A percentile compares a stretch with the other conserved stretches of the same genome.
These are phyloP conservation scores for Stomatorhinus walkeri DNA, from an alignment of 2,797 vertebrate species.

Conservation along the genomic window DNA sequence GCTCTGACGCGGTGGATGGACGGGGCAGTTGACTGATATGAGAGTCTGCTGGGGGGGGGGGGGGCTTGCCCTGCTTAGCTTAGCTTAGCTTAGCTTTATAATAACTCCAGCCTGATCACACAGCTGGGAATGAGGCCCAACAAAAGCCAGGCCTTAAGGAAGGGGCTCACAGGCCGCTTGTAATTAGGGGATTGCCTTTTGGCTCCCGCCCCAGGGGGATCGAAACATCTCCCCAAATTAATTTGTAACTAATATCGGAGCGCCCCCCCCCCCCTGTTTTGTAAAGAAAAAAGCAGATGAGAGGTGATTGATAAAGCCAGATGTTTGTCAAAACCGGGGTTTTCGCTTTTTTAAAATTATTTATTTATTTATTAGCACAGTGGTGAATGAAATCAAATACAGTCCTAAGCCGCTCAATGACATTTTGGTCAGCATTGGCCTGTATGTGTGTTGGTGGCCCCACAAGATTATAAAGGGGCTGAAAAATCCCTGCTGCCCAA, in stretches of 20 bases:
- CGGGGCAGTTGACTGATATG: slow-evolving; percentile 57
- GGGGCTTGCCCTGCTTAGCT: slow-evolving; percentile 43
- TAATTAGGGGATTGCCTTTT: slow-evolving; percentile 30
- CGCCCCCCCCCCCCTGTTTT: slow-evolving; percentile 17
- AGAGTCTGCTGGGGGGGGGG: slow-evolving; percentile 50
- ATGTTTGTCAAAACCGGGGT: neutral
- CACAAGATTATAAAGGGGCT: neutral
- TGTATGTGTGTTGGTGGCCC: neutral
- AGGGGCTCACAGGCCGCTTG: slow-evolving; percentile 23
- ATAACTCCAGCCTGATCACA: slow-evolving; percentile 15
- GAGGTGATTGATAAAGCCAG: slow-evolving; percentile 14
- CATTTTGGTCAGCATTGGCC: neutral
- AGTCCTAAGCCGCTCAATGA: neutral
- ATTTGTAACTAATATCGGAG: slow-evolving; percentile 29
- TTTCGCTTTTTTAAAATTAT: too few relatives aligned
- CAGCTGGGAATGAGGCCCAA: slow-evolving; percentile 15
- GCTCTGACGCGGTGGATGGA: slow-evolving; percentile 44
- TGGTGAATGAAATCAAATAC: neutral
- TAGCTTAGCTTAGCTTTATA: slow-evolving; percentile 53
- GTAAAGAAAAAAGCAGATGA: neutral
- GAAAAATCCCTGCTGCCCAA: neutral
- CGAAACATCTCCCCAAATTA: slow-evolving; percentile 17
- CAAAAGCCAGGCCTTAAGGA: slow-evolving; percentile 22
- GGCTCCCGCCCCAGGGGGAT: slow-evolving; percentile 4
- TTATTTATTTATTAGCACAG: neutral